Evolutionary conservation across 2,797 vertebrate genomes (phyloP).

Genomic region (Peromyscus melanophrys): DNA sequence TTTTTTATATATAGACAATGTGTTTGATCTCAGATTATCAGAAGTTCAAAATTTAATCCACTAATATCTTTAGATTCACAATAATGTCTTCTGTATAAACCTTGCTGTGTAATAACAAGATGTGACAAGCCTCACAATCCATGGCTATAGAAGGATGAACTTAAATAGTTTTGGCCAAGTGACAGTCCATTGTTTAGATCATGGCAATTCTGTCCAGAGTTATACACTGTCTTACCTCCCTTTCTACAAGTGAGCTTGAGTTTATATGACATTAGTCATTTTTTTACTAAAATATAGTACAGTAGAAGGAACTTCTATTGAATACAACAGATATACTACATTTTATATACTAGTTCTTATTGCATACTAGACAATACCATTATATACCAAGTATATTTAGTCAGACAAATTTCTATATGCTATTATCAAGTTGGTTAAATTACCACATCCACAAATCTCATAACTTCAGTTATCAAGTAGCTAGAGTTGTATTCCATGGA

Average conservation of each 20-base stretch:
- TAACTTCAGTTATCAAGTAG: background rate
- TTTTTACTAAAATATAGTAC: background rate
- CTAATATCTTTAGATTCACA: background rate
- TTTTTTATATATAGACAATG: background rate
- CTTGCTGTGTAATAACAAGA: background rate
- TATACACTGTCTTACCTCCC: background rate
- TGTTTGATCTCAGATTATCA: background rate
- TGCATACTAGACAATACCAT: background rate
- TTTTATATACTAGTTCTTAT: background rate
- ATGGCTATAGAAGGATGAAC: background rate
- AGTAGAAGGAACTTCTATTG: background rate
- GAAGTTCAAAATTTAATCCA: background rate
- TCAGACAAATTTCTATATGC: background rate
- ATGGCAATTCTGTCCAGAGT: background rate
- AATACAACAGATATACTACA: background rate
- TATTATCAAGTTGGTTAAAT: constrained; percentile 8
- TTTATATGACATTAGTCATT: background rate
- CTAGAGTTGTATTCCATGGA: background rate
- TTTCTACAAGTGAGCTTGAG: background rate
- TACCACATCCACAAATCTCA: background rate
- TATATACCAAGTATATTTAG: background rate
- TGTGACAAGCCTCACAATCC: background rate
- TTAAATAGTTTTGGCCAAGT: background rate
- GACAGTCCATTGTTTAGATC: background rate
- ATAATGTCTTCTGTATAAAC: background rate